Base-by-base conservation (phyloP, 2,113 vertebrate species). In the Leptobrachium leishanense region DNA sequence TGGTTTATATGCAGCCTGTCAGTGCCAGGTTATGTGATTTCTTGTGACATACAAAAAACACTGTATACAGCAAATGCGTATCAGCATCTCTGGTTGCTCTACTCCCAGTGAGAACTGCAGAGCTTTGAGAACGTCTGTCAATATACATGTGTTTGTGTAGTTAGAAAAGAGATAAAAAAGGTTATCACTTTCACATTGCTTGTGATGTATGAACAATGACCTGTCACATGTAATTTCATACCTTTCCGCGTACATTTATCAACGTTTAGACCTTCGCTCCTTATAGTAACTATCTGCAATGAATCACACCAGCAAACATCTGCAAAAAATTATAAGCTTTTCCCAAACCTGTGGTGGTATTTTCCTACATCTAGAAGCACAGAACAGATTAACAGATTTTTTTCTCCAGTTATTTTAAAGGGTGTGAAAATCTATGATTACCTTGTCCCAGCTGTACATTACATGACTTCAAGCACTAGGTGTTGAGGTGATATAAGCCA, bases 301-400 rank as follows among this genome's bases (percentile, higher is more conserved):
- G 53, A 74, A 68, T 80, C 71, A 68, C 64, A 74, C 42, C 55
- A 80, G 11, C 43, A 43, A 74, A 80, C 78, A 81, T 81, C 78
- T 81, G 78, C 78, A 81, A 68, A 81, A 74, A 59, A 57, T 81
- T 68, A 68, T 74, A 81, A 81, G 73, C 44, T 12, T 68, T 72
- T 57, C n/a, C 50, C 74, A 41, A 68, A 81, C 55, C 50, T 74
- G 31, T 81, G 65, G 71, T 80, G 77, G 77, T 80, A 74, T 80
- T 80, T 81, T 81, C 54, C 78, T 74, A 68, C 72, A 81, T 81
- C 64, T 81, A 81, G 78, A 81, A 81, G 78, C 78, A 74, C 78
- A 81, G 54, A 62, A 74, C 78, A 74, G 78, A 81, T 81, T 81
- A 81, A 74, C 72, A 81, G 71, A 66, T 74, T 79, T 74, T 72